Base-by-base conservation (phyloP, 2,888 invertebrate genomes). In the Habrosyne pyritoides region DNA sequence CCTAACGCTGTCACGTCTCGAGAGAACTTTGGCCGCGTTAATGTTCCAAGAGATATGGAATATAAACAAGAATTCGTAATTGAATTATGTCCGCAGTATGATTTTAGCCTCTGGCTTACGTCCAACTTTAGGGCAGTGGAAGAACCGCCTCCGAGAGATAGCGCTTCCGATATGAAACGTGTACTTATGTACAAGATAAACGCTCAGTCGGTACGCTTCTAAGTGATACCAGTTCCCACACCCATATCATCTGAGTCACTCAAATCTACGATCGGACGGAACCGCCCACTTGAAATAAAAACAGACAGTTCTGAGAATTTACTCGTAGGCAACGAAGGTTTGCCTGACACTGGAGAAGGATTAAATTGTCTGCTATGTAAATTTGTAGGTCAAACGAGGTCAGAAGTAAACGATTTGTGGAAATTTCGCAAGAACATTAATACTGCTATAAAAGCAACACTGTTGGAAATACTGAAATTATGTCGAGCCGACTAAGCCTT, bases 231-330 rank as follows among this genome's bases (percentile, higher is more conserved):
- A 80, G 82, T 88, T 87, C 89, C 84, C 87, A 87, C 86, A 86
- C 80, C 82, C 84, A 76, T 83, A 83, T 81, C 82, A 80, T 82
- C 83, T 87, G 86, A 86, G 75, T 87, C 86, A 87, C 77, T 77
- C 81, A 28, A 77, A 86, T 84, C 85, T 81, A 83, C 77, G 76
- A 83, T 82, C 83, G 75, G 72, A 61, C 68, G 75, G 77, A 73
- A 75, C 83, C 88, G 83, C 88, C 88, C 83, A 87, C 86, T 86
- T 80, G 61, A 80, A 78, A 76, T 81, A 82, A 84, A 83, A 83
- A 79, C 79, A 71, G 69, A 63, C 79, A 81, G 73, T 84, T 85
- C 77, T 70, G 65, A 78, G 84, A 83, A 84, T 69, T 69, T 60
- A 65, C 70, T 69, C 61, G 71, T 66, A 73, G 71, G 66, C 65